phyloP scores from a whole-genome alignment of 2,797 vertebrate species.

The Lacerta viridis region DNA sequence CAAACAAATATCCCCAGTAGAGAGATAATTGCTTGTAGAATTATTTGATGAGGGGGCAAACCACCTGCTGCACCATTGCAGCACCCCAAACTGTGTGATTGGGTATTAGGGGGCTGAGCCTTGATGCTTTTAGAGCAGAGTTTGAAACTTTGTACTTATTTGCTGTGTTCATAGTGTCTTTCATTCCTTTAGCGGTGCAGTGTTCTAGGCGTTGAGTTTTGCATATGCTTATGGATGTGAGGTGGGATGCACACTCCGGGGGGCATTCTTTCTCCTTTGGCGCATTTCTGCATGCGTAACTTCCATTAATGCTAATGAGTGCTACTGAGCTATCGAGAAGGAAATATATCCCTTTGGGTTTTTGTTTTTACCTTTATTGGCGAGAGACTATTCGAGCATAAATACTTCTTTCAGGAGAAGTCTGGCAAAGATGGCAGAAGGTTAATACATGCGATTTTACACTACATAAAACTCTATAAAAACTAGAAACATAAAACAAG shows the following conservation, averaged over 20 bases:
- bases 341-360: neutral
- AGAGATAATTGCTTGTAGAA: neutral
- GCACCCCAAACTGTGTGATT: neutral
- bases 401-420: constrained; percentile 68
- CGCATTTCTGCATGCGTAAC: constrained; percentile 13
- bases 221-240: constrained; percentile 13
- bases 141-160: constrained; percentile 3
- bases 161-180: constrained; percentile 19
- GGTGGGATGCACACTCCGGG: constrained; percentile 12
- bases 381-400: constrained; percentile 54
- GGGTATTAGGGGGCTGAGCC: too few species aligned
- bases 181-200: neutral
- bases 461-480: constrained; percentile 78
- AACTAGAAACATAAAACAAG: constrained; percentile 76
- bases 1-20: neutral
- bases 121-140: neutral
- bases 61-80: neutral
- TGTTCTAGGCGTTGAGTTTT: constrained; percentile 13
- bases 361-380: constrained; percentile 36
- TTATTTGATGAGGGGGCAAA: neutral
- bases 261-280: constrained; percentile 26
- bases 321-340: constrained; percentile 39
- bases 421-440: constrained; percentile 69
- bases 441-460: constrained; percentile 78
- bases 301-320: constrained; percentile 42